Percentiles rank a stretch among this genome's conserved stretches.
phyloP scores from a whole-genome alignment of 2,113 vertebrate species.

The Camelus dromedarius region DNA sequence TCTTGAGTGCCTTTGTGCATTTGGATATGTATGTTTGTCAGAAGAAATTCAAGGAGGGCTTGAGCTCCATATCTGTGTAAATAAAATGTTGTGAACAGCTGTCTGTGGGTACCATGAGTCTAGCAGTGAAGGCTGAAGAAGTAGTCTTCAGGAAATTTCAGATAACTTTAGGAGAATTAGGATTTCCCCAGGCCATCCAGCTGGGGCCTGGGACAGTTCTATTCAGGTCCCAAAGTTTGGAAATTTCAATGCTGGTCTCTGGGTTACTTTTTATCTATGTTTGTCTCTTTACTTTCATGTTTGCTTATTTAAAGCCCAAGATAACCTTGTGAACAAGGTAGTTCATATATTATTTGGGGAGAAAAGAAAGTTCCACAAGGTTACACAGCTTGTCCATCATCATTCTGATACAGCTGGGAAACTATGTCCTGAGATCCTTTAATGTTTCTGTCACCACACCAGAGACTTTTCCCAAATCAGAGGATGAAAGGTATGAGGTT shows the following conservation, averaged over 20 bases:
- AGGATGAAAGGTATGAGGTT: conserved; percentile 3
- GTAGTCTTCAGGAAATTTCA: background rate
- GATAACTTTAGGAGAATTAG: background rate
- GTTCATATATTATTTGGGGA: background rate
- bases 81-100: background rate
- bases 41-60: background rate
- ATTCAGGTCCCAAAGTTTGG: background rate
- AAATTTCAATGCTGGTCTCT: background rate
- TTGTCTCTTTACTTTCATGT: background rate
- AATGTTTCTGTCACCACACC: conserved; percentile 23
- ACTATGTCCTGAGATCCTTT: background rate
- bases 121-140: background rate
- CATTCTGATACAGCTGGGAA: background rate
- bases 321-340: background rate
- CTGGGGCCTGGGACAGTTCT: background rate
- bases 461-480: background rate
- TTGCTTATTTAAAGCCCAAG: conserved; percentile 9
- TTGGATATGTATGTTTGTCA: background rate
- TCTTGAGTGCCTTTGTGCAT: background rate
- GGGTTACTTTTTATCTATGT: background rate
- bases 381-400: background rate
- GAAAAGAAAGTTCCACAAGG: background rate
- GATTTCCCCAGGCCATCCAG: background rate
- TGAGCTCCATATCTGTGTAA: background rate
- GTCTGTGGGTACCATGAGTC: background rate